These are phyloP conservation scores for Ciconia nigra DNA, from an alignment of 2,797 vertebrate genomes.

Conservation along the genomic window DNA sequence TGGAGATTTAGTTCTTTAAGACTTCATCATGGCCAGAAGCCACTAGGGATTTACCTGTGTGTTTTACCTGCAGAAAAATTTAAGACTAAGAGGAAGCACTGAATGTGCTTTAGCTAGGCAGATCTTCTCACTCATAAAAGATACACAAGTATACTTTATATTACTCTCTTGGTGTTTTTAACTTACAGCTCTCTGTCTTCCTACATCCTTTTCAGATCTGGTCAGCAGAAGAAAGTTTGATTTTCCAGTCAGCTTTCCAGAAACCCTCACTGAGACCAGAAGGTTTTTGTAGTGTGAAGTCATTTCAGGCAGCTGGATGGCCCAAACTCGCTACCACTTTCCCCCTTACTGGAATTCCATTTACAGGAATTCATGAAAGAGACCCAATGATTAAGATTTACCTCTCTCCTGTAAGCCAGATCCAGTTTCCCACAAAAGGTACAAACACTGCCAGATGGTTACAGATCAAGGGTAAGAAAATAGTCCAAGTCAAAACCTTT, in stretches of 20 bases:
- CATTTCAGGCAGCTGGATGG: background rate
- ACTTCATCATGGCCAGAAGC: background rate
- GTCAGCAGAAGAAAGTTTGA: background rate
- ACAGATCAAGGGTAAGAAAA: background rate
- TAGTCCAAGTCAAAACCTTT: background rate
- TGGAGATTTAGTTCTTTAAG: background rate
- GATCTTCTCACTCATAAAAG: background rate
- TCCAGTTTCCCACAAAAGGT: background rate
- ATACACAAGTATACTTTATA: background rate
- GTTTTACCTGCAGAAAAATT: background rate
- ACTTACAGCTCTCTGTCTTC: background rate
- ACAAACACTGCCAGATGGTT: background rate
- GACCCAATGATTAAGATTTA: background rate
- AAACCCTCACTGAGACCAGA: background rate
- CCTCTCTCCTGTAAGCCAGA: background rate
- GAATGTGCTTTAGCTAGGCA: background rate
- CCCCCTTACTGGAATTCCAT: background rate
- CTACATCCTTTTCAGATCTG: background rate
- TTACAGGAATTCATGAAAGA: conserved; percentile 15
- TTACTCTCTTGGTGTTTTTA: background rate
- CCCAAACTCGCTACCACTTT: background rate
- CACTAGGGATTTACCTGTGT: background rate
- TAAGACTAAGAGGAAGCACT: background rate
- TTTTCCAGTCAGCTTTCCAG: background rate
- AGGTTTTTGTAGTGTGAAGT: background rate